Evolutionary conservation across 2,113 vertebrate genomes (phyloP), one percentile per base, ranked within the genome.

Genomic region (Rana temporaria): DNA sequence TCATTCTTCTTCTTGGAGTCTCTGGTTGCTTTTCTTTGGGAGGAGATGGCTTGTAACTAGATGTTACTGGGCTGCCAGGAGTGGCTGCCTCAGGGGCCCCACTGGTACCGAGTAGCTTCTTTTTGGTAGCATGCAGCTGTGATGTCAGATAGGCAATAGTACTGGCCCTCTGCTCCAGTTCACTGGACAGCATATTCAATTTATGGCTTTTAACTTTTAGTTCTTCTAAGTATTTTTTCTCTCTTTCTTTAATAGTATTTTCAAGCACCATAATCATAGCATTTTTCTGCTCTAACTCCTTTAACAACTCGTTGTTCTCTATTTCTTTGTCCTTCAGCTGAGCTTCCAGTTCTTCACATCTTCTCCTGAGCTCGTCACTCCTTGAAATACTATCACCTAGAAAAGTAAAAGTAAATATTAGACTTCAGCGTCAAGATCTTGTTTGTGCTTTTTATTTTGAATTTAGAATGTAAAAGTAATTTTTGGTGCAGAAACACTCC

Each of bases 191-290:
- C 91, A 98, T 89, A 2, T 91, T 95, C 85, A 99, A 90, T 89
- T 95, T 96, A 89, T 99, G 98, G 91, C 98, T 98, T 92, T 98
- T 98, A 86, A 95, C 92, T 90, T 99, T 99, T 5, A 99, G 91
- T 93, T 99, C 97, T 87, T 99, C 98, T 88, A 99, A 89, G 85
- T 99, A 99, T 88, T 96, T 97, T 90, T 92, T 95, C 88, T 99
- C 98, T 7, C 98, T 88, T 89, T 99, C 98, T 65, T 95, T 95
- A 70, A 98, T 92, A 0, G 97, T 97, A 90, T 95, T 97, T 88
- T 99, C 97, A 88, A 99, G 93, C 79, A 98, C 98, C 0, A 93
- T 92, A 84, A 98, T 95, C 93, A 93, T 93, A 0, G 98, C 96
- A 0, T 95, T 96, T 91, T 97, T 99, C 91, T 97, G 97, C 88